These are phyloP conservation scores for Mythimna lalbum DNA, from an alignment of 2,888 invertebrate genomes.

Conservation along the genomic window DNA sequence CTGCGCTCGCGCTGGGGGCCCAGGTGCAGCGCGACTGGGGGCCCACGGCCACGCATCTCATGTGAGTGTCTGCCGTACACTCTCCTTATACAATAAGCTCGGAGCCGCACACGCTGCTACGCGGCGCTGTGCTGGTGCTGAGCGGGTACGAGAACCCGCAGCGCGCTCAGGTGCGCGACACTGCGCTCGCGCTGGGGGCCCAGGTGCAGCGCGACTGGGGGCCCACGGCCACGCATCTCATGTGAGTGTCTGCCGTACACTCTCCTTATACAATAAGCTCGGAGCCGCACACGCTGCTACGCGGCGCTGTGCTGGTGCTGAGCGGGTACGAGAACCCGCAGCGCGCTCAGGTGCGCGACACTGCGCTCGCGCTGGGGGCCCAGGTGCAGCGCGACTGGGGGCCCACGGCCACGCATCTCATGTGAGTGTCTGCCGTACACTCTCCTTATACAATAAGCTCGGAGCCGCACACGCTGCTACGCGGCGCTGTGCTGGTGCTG, in stretches of 20 bases:
- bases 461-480: conserved; percentile 77
- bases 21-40: too few species aligned
- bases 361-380: conserved; percentile 94
- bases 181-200: conserved; percentile 94
- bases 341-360: conserved; percentile 91
- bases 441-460: neutral
- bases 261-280: neutral
- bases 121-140: conserved; percentile 94
- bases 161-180: conserved; percentile 91
- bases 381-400: conserved; percentile 95
- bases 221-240: conserved; percentile 94
- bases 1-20: too few species aligned
- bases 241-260: conserved; percentile 87
- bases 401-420: conserved; percentile 94
- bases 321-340: conserved; percentile 97
- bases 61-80: too few species aligned
- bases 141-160: conserved; percentile 97
- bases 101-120: conserved; percentile 77
- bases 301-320: conserved; percentile 94
- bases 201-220: conserved; percentile 95
- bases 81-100: too few species aligned
- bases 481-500: conserved; percentile 94
- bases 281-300: conserved; percentile 77
- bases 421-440: conserved; percentile 87
- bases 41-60: too few species aligned